A percentile compares a stretch with the other conserved stretches of the same genome.
Conservation (phyloP, 1,140 invertebrate genomes). For the Polyergus mexicanus region DNA sequence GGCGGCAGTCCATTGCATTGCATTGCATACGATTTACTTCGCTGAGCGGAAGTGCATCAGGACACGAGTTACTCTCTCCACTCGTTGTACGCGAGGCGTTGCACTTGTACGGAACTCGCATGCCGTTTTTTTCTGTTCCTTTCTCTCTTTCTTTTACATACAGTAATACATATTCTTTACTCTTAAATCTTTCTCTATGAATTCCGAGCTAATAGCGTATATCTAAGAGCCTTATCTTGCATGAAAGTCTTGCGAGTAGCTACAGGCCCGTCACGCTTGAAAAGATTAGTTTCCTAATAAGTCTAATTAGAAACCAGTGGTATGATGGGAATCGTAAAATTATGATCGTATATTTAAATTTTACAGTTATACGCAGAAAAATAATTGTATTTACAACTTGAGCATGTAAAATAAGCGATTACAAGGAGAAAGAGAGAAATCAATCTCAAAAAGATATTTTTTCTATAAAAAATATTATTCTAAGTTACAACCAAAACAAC, state of each 20-base stretch:
- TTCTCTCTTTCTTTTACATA: neutral
- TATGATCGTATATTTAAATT: neutral
- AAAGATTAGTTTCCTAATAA: slow-evolving; percentile 72
- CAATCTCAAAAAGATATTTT: no score
- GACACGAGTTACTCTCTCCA: slow-evolving; percentile 39
- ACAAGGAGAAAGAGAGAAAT: no score
- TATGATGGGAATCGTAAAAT: slow-evolving; percentile 11
- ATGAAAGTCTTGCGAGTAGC: slow-evolving; percentile 47
- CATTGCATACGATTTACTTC: slow-evolving; percentile 62
- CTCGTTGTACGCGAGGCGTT: slow-evolving; percentile 42
- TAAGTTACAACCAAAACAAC: no score
- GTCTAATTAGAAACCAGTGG: slow-evolving; percentile 8
- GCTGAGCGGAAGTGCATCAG: slow-evolving; percentile 62
- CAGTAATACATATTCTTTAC: slow-evolving; percentile 15
- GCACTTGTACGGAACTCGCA: slow-evolving; percentile 21
- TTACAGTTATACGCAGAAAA: no score
- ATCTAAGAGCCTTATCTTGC: slow-evolving; percentile 51
- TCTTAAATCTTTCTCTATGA: neutral
- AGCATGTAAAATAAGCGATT: neutral
- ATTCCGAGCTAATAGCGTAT: slow-evolving; percentile 22
- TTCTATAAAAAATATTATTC: neutral
- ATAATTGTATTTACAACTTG: neutral
- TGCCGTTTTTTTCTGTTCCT: slow-evolving; percentile 10
- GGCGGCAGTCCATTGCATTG: slow-evolving; percentile 53
- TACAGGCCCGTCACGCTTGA: slow-evolving; percentile 63